phyloP scores from a whole-genome alignment of 2,888 invertebrate species.

The Hemistola chrysoprasaria region DNA sequence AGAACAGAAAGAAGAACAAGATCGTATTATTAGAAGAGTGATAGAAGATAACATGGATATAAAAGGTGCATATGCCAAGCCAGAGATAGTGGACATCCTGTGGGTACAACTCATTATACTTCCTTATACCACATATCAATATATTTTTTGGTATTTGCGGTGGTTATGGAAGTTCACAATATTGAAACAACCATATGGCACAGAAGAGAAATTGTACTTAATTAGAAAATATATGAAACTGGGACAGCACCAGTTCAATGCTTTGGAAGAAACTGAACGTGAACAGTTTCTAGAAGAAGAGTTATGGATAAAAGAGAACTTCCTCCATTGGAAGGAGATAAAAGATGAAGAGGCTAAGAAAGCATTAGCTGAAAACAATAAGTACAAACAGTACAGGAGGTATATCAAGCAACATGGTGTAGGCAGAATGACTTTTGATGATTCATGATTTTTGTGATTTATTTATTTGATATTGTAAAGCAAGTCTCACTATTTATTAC shows the following conservation, averaged over 20 bases:
- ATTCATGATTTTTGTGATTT: constrained; percentile 76
- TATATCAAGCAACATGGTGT: constrained; percentile 96
- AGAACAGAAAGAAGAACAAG: constrained; percentile 89
- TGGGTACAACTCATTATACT: constrained; percentile 92
- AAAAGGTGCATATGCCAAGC: constrained; percentile 95
- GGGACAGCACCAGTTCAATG: constrained; percentile 87
- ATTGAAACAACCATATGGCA: constrained; percentile 88
- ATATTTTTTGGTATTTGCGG: constrained; percentile 87
- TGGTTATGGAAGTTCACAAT: constrained; percentile 93
- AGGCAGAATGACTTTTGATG: constrained; percentile 95
- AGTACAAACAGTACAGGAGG: constrained; percentile 93
- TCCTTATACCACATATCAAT: constrained; percentile 88
- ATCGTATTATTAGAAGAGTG: constrained; percentile 89
- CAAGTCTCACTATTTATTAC: constrained; percentile 3
- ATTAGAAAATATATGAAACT: constrained; percentile 90
- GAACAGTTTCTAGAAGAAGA: constrained; percentile 88
- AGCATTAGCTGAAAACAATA: constrained; percentile 91
- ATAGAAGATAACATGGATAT: constrained; percentile 97
- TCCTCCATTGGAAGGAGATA: constrained; percentile 88
- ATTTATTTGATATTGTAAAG: constrained; percentile 26
- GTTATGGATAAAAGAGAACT: constrained; percentile 92
- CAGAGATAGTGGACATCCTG: constrained; percentile 88
- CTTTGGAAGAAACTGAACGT: constrained; percentile 88
- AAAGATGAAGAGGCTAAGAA: constrained; percentile 93
- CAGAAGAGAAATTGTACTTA: constrained; percentile 92